phyloP scores from a whole-genome alignment of 2,113 vertebrate genomes.

The Amphiprion percula region DNA sequence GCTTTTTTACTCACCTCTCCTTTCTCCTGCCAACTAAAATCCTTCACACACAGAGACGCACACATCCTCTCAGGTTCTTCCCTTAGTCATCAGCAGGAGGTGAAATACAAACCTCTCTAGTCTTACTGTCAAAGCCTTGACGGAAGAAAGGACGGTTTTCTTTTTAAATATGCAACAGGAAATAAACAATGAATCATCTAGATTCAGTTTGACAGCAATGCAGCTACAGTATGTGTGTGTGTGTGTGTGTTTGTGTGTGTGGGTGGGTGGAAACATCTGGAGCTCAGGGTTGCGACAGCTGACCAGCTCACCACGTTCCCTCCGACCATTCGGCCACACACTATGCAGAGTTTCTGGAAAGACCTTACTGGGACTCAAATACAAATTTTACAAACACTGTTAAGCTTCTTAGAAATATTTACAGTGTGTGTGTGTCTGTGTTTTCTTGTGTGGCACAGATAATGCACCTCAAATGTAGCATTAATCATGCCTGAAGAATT shows the following conservation, averaged over 20 bases:
- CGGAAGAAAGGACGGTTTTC: neutral
- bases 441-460: neutral
- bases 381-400: neutral
- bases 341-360: neutral
- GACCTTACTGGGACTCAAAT: neutral
- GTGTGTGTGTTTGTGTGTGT: slow-evolving; percentile 5
- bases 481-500: slow-evolving; percentile 20
- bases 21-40: neutral
- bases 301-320: slow-evolving; percentile 5
- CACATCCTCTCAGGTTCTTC: slow-evolving; percentile 54
- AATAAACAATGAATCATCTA: slow-evolving; percentile 16
- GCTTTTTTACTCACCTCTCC: neutral
- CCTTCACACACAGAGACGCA: slow-evolving; percentile 4
- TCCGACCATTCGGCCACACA: neutral
- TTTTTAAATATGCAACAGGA: slow-evolving; percentile 7
- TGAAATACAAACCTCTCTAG: slow-evolving; percentile 49
- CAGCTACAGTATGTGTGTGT: neutral
- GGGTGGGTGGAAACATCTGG: slow-evolving; percentile 26
- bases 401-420: neutral
- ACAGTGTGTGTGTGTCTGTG: neutral
- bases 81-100: slow-evolving; percentile 58
- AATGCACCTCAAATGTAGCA: neutral
- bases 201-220: neutral
- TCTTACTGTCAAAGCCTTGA: slow-evolving; percentile 16
- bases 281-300: slow-evolving; percentile 11